Evolutionary conservation across 2,113 vertebrate genomes (phyloP).

Genomic region (Alligator mississippiensis): DNA sequence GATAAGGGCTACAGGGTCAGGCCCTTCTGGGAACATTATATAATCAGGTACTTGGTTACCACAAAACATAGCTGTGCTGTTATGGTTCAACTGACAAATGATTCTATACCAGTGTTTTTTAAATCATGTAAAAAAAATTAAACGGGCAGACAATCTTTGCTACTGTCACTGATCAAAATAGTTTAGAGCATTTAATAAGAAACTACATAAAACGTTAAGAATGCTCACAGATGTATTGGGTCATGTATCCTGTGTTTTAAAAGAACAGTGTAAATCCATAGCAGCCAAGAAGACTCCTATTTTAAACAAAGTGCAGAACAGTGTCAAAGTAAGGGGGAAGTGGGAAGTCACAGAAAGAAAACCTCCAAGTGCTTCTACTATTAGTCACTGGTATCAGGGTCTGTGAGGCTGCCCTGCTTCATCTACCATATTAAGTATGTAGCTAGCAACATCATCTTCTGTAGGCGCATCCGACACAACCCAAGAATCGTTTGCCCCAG

Average conservation of each 20-base stretch:
- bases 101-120: neutral
- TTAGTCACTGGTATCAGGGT: conserved; percentile 78
- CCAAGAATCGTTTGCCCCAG: conserved; percentile 94
- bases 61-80: conserved; percentile 12
- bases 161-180: conserved; percentile 39
- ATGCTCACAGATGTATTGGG: neutral
- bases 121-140: neutral
- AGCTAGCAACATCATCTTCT: conserved; percentile 93
- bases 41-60: neutral
- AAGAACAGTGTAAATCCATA: conserved; percentile 55
- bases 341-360: neutral
- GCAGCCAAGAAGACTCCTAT: conserved; percentile 49
- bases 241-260: neutral
- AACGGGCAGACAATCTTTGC: conserved; percentile 39
- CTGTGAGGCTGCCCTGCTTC: conserved; percentile 93
- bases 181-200: conserved; percentile 43
- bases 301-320: conserved; percentile 48
- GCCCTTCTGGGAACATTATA: neutral
- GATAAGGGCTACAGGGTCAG: neutral
- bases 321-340: conserved; percentile 22
- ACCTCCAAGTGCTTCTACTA: conserved; percentile 36
- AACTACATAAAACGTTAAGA: conserved; percentile 41
- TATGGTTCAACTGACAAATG: neutral
- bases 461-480: conserved; percentile 96
- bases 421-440: conserved; percentile 96